A percentile compares a stretch with the other conserved stretches of the same genome.
Evolutionary conservation across 2,113 vertebrate genomes (phyloP).

Genomic region (Ranitomeya variabilis): DNA sequence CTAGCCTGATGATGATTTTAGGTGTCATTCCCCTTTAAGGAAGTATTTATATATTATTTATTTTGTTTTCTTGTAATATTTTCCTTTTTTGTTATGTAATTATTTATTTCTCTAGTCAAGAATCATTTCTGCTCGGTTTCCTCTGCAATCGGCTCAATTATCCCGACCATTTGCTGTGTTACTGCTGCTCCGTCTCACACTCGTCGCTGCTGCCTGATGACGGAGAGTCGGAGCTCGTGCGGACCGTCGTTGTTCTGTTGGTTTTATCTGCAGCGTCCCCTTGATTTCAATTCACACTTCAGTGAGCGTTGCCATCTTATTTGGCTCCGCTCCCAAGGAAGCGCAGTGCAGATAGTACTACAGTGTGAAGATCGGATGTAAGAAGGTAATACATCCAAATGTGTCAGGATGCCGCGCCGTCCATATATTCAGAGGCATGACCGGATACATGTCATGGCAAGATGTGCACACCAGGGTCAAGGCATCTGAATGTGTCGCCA

Average conservation of each 20-base stretch:
- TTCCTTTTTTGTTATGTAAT: not conserved
- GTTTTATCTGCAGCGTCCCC: slow-evolving; percentile 27
- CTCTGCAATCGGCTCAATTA: slow-evolving; percentile 41
- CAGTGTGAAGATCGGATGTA: slow-evolving; percentile 9
- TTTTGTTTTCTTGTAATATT: not conserved
- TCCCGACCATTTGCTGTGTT: slow-evolving; percentile 49
- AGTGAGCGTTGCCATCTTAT: not conserved
- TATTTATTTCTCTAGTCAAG: slow-evolving; percentile 21
- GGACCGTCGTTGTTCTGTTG: slow-evolving; percentile 18
- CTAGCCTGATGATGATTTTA: no score
- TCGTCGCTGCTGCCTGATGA: not conserved
- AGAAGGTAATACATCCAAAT: slow-evolving; percentile 6
- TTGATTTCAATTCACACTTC: slow-evolving; percentile 48
- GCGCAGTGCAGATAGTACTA: slow-evolving; percentile 18
- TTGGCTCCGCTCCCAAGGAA: slow-evolving; percentile 23
- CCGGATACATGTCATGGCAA: not conserved
- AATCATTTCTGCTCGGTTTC: slow-evolving; percentile 30
- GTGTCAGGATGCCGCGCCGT: not conserved
- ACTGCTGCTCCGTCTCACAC: slow-evolving; percentile 33
- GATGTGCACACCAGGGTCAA: not conserved
- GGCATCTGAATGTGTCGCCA: no score
- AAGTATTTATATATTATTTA: not conserved
- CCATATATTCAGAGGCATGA: not conserved
- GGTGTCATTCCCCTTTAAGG: not conserved
- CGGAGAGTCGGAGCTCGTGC: not conserved